phyloP scores from a whole-genome alignment of 37 sponge, comb jelly and placozoan genomes.

The Hormiphora californensis region DNA sequence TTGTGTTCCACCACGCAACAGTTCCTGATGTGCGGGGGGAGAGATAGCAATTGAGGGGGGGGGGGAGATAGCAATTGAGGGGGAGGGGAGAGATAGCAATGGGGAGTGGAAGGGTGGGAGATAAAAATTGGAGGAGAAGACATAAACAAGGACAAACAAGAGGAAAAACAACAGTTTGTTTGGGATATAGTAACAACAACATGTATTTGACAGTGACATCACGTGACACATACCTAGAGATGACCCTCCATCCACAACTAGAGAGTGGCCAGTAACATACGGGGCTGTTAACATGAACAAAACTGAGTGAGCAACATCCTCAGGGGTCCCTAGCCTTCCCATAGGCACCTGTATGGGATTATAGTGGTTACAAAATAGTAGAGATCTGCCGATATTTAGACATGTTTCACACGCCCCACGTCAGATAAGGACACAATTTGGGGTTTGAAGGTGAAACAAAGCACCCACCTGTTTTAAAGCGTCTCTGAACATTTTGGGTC shows the following conservation, averaged over 20 bases:
- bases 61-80: not conserved
- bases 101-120: not conserved
- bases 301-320: conserved; percentile 62
- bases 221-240: not conserved
- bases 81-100: not conserved
- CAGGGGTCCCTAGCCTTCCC: conserved; percentile 75
- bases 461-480: conserved; percentile 21
- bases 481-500: conserved; percentile 35
- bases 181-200: too few species aligned
- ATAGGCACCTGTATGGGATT: conserved; percentile 64
- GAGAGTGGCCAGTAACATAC: conserved; percentile 4
- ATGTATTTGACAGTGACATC: too few species aligned
- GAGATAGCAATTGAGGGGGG: not conserved
- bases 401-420: too few species aligned
- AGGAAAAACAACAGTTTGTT: too few species aligned
- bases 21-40: not conserved
- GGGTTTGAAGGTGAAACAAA: too few species aligned
- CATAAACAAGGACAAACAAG: too few species aligned
- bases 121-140: not conserved
- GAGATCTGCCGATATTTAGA: too few species aligned
- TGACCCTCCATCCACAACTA: conserved; percentile 41
- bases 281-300: conserved; percentile 55
- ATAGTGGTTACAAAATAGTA: too few species aligned
- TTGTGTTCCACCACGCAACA: too few species aligned
- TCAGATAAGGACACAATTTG: too few species aligned